Conservation (phyloP, 2,797 vertebrate genomes). For the Dryobates pubescens region DNA sequence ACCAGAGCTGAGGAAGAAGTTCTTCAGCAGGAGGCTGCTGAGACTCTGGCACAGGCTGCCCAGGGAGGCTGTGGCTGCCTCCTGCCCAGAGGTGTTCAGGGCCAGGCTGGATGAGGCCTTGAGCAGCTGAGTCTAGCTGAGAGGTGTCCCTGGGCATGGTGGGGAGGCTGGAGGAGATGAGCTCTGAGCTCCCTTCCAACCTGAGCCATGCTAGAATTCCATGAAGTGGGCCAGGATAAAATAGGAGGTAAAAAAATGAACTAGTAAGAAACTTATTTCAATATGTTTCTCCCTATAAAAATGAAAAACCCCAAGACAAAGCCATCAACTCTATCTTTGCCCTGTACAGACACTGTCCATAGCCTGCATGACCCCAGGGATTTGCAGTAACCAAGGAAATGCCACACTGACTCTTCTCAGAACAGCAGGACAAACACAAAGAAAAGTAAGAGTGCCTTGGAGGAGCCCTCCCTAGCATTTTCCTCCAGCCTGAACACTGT, state of each 20-base stretch:
- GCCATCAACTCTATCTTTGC: background rate
- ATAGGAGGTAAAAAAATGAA: background rate
- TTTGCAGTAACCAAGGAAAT: background rate
- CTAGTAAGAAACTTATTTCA: background rate
- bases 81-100: too few species aligned
- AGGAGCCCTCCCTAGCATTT: background rate
- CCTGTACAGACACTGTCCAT: background rate
- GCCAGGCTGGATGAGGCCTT: too few species aligned
- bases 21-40: too few species aligned
- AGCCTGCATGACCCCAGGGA: background rate
- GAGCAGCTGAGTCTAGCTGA: too few species aligned
- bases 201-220: too few species aligned
- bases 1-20: too few species aligned
- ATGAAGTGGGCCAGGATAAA: background rate
- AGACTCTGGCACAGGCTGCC: too few species aligned
- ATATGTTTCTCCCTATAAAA: background rate
- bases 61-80: too few species aligned
- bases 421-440: background rate
- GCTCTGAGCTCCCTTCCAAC: too few species aligned
- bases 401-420: background rate
- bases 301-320: background rate
- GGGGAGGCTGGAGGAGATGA: too few species aligned
- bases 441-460: slow-evolving; percentile 7
- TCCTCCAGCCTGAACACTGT: slow-evolving; percentile 18
- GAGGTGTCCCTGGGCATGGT: too few species aligned